phyloP scores from a whole-genome alignment of 1,140 invertebrate species.

The Papilio dardanus region DNA sequence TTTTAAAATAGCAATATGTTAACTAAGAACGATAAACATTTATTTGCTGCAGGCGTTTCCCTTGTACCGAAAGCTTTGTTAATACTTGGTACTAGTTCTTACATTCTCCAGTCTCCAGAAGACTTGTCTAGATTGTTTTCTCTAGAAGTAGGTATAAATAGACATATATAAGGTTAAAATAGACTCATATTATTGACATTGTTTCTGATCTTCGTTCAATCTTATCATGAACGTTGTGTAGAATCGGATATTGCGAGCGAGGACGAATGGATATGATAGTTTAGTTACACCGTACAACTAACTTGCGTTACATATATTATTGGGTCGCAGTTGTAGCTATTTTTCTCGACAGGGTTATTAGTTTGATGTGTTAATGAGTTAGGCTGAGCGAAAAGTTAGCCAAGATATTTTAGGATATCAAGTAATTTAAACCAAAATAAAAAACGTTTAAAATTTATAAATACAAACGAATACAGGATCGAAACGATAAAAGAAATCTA shows the following conservation, averaged over 20 bases:
- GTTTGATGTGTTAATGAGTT: too few species aligned
- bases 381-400: neutral
- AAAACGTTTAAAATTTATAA: neutral
- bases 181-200: neutral
- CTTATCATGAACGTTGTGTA: constrained; percentile 10
- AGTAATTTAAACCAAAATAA: neutral
- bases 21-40: neutral
- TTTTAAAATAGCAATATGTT: neutral
- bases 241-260: neutral
- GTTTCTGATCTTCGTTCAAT: neutral
- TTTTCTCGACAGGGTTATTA: neutral
- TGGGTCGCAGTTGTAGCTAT: neutral
- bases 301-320: neutral
- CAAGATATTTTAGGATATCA: neutral
- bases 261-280: constrained; percentile 8
- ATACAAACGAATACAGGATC: neutral
- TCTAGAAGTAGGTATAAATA: neutral
- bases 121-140: neutral
- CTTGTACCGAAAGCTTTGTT: neutral
- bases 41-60: neutral
- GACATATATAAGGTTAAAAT: neutral
- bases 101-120: neutral
- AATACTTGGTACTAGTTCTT: neutral
- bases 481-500: neutral
- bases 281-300: neutral